Evolutionary conservation across 2,888 invertebrate species (phyloP).

Genomic region (Timema cristinae): DNA sequence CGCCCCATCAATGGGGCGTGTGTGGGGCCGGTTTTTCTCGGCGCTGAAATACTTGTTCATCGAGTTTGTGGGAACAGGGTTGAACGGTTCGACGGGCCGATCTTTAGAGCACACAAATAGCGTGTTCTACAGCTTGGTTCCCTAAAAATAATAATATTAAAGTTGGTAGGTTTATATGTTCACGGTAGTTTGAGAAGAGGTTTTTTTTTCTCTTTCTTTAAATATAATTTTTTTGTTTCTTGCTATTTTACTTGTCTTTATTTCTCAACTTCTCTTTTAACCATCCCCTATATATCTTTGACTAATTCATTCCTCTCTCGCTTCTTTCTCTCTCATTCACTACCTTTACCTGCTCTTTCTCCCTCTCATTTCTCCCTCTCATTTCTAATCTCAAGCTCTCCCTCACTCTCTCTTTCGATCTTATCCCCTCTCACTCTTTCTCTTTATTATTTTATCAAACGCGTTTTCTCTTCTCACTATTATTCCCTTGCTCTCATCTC

Average conservation of each 20-base stretch:
- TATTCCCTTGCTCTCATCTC: background rate
- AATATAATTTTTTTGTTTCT: conserved; percentile 9
- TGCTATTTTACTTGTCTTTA: background rate
- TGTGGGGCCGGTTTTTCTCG: no score
- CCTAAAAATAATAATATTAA: no score
- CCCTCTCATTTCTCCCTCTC: no score
- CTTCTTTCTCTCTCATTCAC: background rate
- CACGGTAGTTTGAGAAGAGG: no score
- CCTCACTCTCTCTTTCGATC: background rate
- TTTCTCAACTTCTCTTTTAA: background rate
- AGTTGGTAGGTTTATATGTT: no score
- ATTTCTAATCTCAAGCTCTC: background rate
- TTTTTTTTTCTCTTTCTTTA: background rate
- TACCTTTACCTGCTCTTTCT: background rate
- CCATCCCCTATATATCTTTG: background rate
- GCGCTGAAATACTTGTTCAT: no score
- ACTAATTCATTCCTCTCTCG: background rate
- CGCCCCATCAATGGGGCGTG: no score
- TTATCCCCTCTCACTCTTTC: background rate
- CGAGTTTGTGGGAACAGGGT: no score
- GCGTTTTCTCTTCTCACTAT: background rate
- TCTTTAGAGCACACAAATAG: no score
- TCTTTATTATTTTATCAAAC: background rate
- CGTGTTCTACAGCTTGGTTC: no score
- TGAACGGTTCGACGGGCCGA: no score